Base-by-base conservation (phyloP, 2,797 vertebrate species). In the Hybognathus amarus region DNA sequence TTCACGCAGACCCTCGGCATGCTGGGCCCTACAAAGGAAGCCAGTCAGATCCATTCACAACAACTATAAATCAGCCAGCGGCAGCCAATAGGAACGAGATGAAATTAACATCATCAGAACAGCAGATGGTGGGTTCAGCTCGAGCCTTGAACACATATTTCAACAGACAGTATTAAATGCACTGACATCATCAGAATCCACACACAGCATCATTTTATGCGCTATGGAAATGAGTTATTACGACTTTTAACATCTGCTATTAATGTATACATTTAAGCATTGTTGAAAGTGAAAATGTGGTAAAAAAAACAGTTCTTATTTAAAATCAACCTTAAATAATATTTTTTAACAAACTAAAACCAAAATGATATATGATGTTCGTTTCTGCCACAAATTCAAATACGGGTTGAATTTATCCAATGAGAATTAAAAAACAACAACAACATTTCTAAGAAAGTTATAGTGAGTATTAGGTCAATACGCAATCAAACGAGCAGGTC, bases 1-100 rank as follows among this genome's bases (percentile, higher is more conserved):
- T 78, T 54, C 42, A 66, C 17, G 42, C 61, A 76, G 36, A 83
- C 63, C 85, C 89, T 85, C 85, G 81, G 89, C 90, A 90, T 91
- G 90, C 89, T 91, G 89, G 85, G 87, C 84, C 86, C 66, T 69
- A 84, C 87, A 91, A 90, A 87, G 89, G 85, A 87, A 89, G 87
- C 70, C 87, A 89, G 86, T 90, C 89, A 90, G 63, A 91, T 90
- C 87, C 80, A 77, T 89, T 89, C 71, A 87, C 40, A 52, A 38
- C 77, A 63, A 74, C 77, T 87, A 89, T 87, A 86, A 89, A 90
- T 89, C 87, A 82, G 78, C 71, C 88, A 87, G 87, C 77, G 56
- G 81, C 66, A 83, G 83, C 84, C 76, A 89, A 82, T 78, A 63
- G 74, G 83, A 82, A 83, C 82, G 22, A 79, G 68, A 85, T 79